phyloP scores from a whole-genome alignment of 2,113 vertebrate species.

The Tamias sibiricus region DNA sequence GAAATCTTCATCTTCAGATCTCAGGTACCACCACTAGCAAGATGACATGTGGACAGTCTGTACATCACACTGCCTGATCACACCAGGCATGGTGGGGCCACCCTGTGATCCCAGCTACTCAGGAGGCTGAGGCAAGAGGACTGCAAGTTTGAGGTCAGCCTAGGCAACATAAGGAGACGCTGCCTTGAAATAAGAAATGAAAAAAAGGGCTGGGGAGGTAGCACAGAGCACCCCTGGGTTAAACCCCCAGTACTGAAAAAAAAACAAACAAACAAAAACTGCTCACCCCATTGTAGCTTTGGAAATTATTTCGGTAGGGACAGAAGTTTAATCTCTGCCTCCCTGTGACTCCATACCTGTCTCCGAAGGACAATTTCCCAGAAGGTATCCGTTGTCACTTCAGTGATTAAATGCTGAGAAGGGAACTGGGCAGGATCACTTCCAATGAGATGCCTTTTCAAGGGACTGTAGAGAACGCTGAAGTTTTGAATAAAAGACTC shows the following conservation, averaged over 20 bases:
- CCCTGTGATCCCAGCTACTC: no score
- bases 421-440: constrained; percentile 75
- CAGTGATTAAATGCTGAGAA: constrained; percentile 88
- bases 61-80: neutral
- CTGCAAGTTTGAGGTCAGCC: no score
- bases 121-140: no score
- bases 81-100: no score
- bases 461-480: constrained; percentile 93
- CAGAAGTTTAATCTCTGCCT: neutral
- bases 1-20: neutral
- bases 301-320: neutral
- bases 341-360: constrained; percentile 86
- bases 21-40: neutral
- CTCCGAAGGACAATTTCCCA: constrained; percentile 88
- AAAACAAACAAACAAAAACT: no score
- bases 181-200: no score
- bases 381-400: constrained; percentile 93
- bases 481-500: constrained; percentile 97
- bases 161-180: no score
- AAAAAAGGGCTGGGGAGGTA: no score
- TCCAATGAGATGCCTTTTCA: constrained; percentile 95
- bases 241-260: no score
- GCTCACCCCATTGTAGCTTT: neutral
- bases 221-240: no score
- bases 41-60: neutral